Evolutionary conservation across 1,140 invertebrate species (phyloP).

Genomic region (Saccostrea cuccullata): DNA sequence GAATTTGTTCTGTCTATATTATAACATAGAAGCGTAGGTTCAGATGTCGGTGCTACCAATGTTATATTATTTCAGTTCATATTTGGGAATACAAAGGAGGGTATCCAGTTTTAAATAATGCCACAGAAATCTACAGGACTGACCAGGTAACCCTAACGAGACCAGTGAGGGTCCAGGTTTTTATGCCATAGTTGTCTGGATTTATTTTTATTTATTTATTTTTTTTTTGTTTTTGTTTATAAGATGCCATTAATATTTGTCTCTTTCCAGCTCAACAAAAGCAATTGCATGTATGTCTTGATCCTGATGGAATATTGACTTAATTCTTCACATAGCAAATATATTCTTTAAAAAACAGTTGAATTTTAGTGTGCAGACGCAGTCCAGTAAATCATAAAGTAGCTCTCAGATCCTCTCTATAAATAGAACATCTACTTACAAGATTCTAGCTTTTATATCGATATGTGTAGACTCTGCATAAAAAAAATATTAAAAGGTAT

Average conservation of each 20-base stretch:
- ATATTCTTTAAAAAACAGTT: no score
- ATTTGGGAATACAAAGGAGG: constrained; percentile 96
- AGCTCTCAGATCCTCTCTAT: no score
- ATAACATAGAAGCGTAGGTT: background rate
- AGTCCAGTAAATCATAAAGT: no score
- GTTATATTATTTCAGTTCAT: constrained; percentile 83
- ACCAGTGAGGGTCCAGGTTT: constrained; percentile 6
- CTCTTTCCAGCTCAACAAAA: constrained; percentile 19
- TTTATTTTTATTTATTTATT: background rate
- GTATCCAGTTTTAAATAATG: constrained; percentile 91
- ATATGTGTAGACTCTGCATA: no score
- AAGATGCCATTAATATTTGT: constrained; percentile 29
- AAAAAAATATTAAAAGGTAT: no score
- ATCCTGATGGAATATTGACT: background rate
- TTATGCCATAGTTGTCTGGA: constrained; percentile 18
- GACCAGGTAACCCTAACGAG: constrained; percentile 82
- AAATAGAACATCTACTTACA: no score
- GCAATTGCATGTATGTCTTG: background rate
- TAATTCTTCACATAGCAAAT: background rate
- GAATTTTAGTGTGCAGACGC: no score
- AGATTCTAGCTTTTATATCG: no score
- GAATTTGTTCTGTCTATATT: background rate
- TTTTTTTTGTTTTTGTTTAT: no score
- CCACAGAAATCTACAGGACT: constrained; percentile 85
- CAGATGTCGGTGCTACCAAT: constrained; percentile 30